These are phyloP conservation scores for Tetramorium alpestre DNA, from an alignment of 1,140 invertebrate species.

Conservation along the genomic window DNA sequence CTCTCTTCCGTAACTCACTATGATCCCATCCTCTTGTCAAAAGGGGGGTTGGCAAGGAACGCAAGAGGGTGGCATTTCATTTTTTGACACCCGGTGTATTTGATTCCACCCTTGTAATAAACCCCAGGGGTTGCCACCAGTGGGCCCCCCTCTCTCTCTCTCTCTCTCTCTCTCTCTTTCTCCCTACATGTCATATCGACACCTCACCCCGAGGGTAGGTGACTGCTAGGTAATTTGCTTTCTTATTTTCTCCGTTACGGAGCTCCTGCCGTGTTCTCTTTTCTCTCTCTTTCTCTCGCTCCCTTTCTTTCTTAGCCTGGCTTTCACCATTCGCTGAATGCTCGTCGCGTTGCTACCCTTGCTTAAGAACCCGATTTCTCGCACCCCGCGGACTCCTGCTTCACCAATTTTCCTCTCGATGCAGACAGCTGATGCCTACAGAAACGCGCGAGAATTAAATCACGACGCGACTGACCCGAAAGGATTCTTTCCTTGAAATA, in stretches of 20 bases:
- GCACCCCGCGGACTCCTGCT: slow-evolving; percentile 52
- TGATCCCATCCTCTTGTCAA: slow-evolving; percentile 68
- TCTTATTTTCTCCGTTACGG: slow-evolving; percentile 83
- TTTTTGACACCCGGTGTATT: slow-evolving; percentile 87
- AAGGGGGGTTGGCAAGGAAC: slow-evolving; percentile 61
- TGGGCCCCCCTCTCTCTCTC: slow-evolving; percentile 60
- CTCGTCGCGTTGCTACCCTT: slow-evolving; percentile 64
- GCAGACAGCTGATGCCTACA: slow-evolving; percentile 39
- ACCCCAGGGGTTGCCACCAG: slow-evolving; percentile 82
- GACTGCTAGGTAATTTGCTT: slow-evolving; percentile 86
- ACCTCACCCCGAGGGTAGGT: slow-evolving; percentile 82
- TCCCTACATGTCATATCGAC: slow-evolving; percentile 86
- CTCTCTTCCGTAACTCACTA: slow-evolving; percentile 66
- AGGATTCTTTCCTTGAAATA: slow-evolving; percentile 31
- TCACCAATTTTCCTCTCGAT: slow-evolving; percentile 67
- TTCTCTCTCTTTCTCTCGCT: slow-evolving; percentile 15
- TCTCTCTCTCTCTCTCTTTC: slow-evolving; percentile 48
- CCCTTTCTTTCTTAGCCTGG: slow-evolving; percentile 26
- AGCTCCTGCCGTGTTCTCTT: slow-evolving; percentile 48
- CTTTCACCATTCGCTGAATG: slow-evolving; percentile 43
- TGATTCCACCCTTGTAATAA: slow-evolving; percentile 86
- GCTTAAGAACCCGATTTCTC: slow-evolving; percentile 63
- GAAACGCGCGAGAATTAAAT: slow-evolving; percentile 62
- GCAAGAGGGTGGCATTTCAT: slow-evolving; percentile 83
- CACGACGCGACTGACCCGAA: slow-evolving; percentile 55